Evolutionary conservation across 2,797 vertebrate species (phyloP).

Genomic region (Spinus pinus): DNA sequence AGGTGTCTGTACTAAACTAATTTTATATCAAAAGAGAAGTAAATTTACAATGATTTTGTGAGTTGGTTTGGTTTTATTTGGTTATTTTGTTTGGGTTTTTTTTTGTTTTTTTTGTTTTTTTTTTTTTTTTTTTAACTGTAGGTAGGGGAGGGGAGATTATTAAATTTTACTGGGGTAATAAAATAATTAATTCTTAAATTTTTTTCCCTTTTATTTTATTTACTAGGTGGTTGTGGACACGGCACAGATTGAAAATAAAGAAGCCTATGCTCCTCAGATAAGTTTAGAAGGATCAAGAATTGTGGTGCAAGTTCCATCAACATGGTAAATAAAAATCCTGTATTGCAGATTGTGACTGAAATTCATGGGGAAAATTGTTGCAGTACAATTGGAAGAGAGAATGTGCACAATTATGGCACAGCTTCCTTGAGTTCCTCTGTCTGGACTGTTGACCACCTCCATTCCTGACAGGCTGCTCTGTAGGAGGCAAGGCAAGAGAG

Average conservation of each 20-base stretch:
- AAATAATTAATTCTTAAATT: neutral
- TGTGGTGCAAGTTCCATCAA: slow-evolving; percentile 97
- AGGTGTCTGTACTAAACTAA: neutral
- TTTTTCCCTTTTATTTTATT: neutral
- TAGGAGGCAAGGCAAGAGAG: neutral
- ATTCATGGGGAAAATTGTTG: neutral
- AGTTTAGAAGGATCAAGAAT: slow-evolving; percentile 93
- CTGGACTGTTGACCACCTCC: neutral
- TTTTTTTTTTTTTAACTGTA: neutral
- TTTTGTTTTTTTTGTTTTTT: neutral
- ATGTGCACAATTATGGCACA: fast-evolving
- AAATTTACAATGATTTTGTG: neutral
- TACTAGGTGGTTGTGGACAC: slow-evolving; percentile 97
- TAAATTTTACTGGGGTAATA: neutral
- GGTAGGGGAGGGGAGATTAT: neutral
- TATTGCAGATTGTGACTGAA: neutral
- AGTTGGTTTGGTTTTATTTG: neutral
- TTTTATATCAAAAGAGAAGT: neutral
- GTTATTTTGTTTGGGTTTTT: neutral
- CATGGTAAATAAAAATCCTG: slow-evolving; percentile 83
- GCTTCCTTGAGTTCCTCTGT: neutral
- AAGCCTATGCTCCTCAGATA: slow-evolving; percentile 96
- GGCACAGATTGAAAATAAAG: slow-evolving; percentile 98
- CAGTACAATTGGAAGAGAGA: neutral
- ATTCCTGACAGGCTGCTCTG: neutral